Evolutionary conservation across 1,140 invertebrate genomes (phyloP).

Genomic region (Drosophila teissieri): DNA sequence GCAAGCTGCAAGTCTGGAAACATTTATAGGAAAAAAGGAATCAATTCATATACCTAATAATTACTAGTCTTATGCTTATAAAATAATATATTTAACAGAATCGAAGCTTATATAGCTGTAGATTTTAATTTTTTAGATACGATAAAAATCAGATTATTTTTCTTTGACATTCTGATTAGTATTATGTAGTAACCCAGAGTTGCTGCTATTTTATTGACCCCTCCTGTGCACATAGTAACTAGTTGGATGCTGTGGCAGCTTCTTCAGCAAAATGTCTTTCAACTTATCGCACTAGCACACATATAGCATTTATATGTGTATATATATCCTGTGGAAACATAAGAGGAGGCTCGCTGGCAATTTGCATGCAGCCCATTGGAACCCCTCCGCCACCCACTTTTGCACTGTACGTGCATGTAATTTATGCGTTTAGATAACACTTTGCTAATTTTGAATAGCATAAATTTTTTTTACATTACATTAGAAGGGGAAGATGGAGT

Average conservation of each 20-base stretch:
- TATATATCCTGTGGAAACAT: constrained; percentile 22
- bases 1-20: constrained; percentile 4
- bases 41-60: no score
- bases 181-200: no score
- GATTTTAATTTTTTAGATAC: background rate
- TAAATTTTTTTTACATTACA: constrained; percentile 70
- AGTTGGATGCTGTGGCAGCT: constrained; percentile 76
- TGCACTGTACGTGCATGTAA: constrained; percentile 79
- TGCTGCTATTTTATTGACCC: background rate
- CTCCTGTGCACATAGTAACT: constrained; percentile 32
- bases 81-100: no score
- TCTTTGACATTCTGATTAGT: background rate
- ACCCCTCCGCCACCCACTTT: constrained; percentile 30
- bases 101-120: no score
- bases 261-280: constrained; percentile 79
- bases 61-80: no score
- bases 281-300: constrained; percentile 66
- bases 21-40: background rate
- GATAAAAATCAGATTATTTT: background rate
- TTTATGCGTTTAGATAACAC: constrained; percentile 83
- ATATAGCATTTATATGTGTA: constrained; percentile 1
- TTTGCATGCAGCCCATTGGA: constrained; percentile 64
- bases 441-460: constrained; percentile 83
- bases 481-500: constrained; percentile 51
- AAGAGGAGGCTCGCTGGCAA: constrained; percentile 54